Base-by-base conservation (phyloP, 2,113 vertebrate species). In the Heteronetta atricapilla region DNA sequence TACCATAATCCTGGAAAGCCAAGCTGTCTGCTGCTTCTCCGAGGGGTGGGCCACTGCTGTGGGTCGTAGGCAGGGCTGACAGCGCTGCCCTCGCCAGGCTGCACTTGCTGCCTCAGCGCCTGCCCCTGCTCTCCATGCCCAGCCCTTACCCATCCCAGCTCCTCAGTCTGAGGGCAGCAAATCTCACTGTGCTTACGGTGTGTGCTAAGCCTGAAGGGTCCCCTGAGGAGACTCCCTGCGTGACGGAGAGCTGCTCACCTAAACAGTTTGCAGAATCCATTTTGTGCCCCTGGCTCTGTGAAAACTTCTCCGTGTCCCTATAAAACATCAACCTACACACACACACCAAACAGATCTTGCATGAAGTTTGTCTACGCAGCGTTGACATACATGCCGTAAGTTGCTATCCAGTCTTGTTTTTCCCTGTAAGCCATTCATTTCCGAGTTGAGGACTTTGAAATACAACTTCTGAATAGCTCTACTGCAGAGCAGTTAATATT, bases 401-500 rank as follows among this genome's bases (percentile, higher is more conserved):
- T 33, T 87, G 46, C 6, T 84, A 55, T 44, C 67, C 36, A 60
- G 52, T 29, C 53, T 78, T 38, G 44, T 66, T 90, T 87, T 77
- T 62, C 38, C 56, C 69, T 77, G 13, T 70, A 67, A 77, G 18
- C 19, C 13, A 11, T 42, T 74, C 3, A 69, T 90, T 94, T 90
- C 34, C 6, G 5, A 34, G 38, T 56, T 77, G 69, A 44, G 63
- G 66, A 18, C 53, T 76, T 82, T 50, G 59, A 90, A 90, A 93
- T 70, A 88, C 28, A 63, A 36, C 48, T 82, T 69, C 20, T 83
- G 56, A 91, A 82, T 29, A 89, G 52, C 40, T 75, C 40, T 81
- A 23, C 68, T 86, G 60, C 69, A 86, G 50, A 92, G 46, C 55
- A 84, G 73, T 86, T 93, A 94, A 88, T 84, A 77, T 21, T 83